Evolutionary conservation across 2,113 vertebrate species (phyloP).

Genomic region (Harpagus bidentatus): DNA sequence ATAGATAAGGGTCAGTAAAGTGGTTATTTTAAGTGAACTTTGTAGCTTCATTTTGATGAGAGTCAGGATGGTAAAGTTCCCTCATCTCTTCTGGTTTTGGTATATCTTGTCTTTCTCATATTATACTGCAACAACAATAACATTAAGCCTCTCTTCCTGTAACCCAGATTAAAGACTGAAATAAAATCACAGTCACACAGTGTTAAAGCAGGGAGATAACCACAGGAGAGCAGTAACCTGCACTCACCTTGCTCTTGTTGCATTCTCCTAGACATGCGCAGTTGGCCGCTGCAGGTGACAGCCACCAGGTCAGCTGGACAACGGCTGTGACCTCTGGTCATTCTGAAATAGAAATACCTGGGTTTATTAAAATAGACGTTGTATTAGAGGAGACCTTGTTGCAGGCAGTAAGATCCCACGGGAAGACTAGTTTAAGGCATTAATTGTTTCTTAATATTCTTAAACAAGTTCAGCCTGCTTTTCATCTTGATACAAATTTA

Average conservation of each 20-base stretch:
- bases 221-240: background rate
- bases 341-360: background rate
- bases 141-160: background rate
- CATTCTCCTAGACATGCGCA: fast-evolving
- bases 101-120: background rate
- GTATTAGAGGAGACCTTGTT: background rate
- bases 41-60: background rate
- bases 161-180: background rate
- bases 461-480: constrained; percentile 33
- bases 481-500: constrained; percentile 28
- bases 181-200: fast-evolving
- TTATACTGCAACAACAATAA: background rate
- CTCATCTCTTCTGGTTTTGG: background rate
- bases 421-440: background rate
- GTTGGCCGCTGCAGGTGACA: background rate
- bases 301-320: background rate
- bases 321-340: background rate
- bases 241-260: background rate
- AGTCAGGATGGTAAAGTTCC: background rate
- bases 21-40: background rate
- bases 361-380: background rate
- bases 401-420: background rate
- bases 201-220: background rate
- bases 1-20: background rate
- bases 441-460: constrained; percentile 36